These are phyloP conservation scores for Kryphioiulus occultus DNA, from an alignment of 2,888 invertebrate species.

Conservation along the genomic window DNA sequence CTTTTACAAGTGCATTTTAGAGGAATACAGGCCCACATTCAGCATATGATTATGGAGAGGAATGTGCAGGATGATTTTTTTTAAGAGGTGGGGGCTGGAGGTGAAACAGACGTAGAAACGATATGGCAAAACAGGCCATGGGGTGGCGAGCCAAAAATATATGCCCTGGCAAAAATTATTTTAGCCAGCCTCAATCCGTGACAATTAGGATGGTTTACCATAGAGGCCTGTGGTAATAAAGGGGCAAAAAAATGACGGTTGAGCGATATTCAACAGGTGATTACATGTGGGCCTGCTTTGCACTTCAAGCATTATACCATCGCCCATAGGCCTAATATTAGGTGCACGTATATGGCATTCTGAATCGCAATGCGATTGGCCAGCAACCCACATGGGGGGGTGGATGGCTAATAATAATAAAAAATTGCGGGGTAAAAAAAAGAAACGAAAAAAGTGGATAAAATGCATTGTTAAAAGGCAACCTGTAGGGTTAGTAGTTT, in stretches of 20 bases:
- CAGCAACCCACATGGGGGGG: not conserved
- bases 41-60: slow-evolving; percentile 31
- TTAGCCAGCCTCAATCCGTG: slow-evolving; percentile 30
- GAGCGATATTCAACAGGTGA: slow-evolving; percentile 30
- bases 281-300: not conserved
- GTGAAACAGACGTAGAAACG: slow-evolving; percentile 2
- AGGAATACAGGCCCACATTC: slow-evolving; percentile 20
- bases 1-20: not conserved
- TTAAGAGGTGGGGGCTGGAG: not conserved
- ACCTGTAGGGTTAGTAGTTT: slow-evolving; percentile 35
- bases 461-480: slow-evolving; percentile 28
- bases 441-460: slow-evolving; percentile 13
- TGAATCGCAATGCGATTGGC: not conserved
- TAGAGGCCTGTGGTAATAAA: not conserved
- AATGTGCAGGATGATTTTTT: not conserved
- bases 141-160: slow-evolving; percentile 11
- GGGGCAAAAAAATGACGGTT: not conserved
- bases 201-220: slow-evolving; percentile 35
- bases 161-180: not conserved
- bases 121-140: slow-evolving; percentile 35
- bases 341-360: not conserved
- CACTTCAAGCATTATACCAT: not conserved
- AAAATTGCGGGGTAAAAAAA: not conserved
- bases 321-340: slow-evolving; percentile 28
- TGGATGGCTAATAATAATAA: slow-evolving; percentile 6